These are phyloP conservation scores for Sakesphorus luctuosus DNA, from an alignment of 2,113 vertebrate genomes.

Conservation along the genomic window DNA sequence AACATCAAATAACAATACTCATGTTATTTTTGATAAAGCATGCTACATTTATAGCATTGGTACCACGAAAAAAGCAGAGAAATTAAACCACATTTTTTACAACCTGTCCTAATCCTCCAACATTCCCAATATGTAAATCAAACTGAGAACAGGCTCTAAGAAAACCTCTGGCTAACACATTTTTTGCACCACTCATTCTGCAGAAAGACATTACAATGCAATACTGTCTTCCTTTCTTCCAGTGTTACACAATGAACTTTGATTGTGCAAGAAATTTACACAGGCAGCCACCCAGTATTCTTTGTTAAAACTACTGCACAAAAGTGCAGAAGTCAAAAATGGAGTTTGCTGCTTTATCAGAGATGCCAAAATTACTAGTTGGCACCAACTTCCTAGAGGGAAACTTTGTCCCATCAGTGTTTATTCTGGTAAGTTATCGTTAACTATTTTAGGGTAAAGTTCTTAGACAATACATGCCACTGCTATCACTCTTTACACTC, in stretches of 20 bases:
- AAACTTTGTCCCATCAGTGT: slow-evolving; percentile 33
- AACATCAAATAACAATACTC: not conserved
- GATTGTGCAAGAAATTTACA: not conserved
- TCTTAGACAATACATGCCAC: not conserved
- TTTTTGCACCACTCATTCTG: not conserved
- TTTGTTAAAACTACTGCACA: not conserved
- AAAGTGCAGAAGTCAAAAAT: not conserved
- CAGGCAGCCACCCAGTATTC: not conserved
- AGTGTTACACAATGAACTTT: not conserved
- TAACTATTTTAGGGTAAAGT: not conserved
- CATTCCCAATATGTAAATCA: not conserved
- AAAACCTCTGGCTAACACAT: not conserved
- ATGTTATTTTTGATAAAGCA: not conserved
- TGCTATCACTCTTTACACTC: not conserved
- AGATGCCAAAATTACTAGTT: not conserved
- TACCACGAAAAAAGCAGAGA: not conserved
- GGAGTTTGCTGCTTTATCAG: not conserved
- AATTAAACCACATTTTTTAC: not conserved
- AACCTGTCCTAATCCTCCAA: not conserved
- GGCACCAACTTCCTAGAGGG: not conserved
- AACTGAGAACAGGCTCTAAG: not conserved
- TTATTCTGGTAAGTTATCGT: slow-evolving; percentile 36
- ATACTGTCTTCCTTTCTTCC: not conserved
- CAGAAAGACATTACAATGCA: not conserved
- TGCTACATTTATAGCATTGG: not conserved